Base-by-base conservation (phyloP, 2,888 invertebrate species). In the Rhopalosiphum nymphaeae region DNA sequence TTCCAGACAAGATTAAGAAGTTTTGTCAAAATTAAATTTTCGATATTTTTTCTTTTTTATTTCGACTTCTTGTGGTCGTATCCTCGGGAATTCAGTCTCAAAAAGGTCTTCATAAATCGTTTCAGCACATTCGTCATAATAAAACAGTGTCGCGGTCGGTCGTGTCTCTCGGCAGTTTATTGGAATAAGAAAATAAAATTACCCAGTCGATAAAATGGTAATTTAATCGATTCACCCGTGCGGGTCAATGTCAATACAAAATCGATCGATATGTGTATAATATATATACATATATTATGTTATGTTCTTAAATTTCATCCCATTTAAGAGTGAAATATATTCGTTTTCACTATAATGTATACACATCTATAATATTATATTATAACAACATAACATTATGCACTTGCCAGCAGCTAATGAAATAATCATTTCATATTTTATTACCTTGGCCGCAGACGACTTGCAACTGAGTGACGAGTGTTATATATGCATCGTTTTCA, bases 191-290 rank as follows among this genome's bases (percentile, higher is more conserved):
- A 67, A 36, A 67, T 16, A 67, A 67, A 67, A 67, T 67, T 67
- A 67, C 46, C 85, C 46, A 44, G 26, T 53, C 53, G 53, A 87
- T 87, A 87, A 87, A 67, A 91, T 91, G 91, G 85, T 85, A 91
- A 91, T 91, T 56, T 91, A 84, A 85, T 56, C 56, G 56, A 84
- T 56, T 57, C 44, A 1, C 49, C 56, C n/a, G 90, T 11, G 36
- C 67, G n/a, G 91, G 85, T 56, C 91, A 57, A 85, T 85, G 91
- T 91, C 85, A 85, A 91, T 11, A 53, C 29, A 42, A 91, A 16
- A 91, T 25, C 91, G 91, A 91, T 91, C 84, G 44, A 5, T 21
- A 42, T 56, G 57, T 67, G 67, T 16, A 16, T n/a, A n/a, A n/a
- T 67, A n/a, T n/a, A 67, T 67, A 36, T 67, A 67, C 21, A 67